Evolutionary conservation across 2,797 vertebrate genomes (phyloP).

Genomic region (Lacerta viridis): DNA sequence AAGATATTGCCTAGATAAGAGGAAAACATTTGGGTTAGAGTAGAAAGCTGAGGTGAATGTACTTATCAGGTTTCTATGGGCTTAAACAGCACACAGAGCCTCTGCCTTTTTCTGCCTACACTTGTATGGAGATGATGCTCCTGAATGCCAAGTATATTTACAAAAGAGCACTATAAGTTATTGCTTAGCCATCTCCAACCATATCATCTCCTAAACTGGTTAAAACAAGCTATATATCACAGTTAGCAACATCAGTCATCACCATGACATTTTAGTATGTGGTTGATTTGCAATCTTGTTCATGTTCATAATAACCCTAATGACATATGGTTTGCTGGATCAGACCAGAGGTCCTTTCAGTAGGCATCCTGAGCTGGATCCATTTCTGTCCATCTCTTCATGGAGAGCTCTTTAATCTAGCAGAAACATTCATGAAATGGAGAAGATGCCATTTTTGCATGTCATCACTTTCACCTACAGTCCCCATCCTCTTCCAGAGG

Average conservation of each 20-base stretch:
- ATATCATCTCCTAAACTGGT: background rate
- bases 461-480: background rate
- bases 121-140: background rate
- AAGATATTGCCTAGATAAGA: conserved; percentile 21
- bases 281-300: background rate
- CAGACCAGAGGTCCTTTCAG: background rate
- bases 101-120: background rate
- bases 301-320: background rate
- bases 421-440: background rate
- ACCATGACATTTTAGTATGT: background rate
- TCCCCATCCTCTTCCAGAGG: background rate
- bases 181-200: conserved; percentile 2
- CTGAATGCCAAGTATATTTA: conserved; percentile 24
- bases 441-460: background rate
- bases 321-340: background rate
- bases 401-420: background rate
- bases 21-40: background rate
- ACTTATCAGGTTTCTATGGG: background rate
- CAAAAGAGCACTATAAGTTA: conserved; percentile 9
- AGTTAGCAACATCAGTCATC: background rate
- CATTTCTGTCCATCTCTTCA: no score
- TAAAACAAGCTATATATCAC: conserved; percentile 8
- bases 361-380: background rate
- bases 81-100: background rate
- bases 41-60: background rate